Conservation (phyloP, 2,888 invertebrate genomes). For the Cantharis rustica region DNA sequence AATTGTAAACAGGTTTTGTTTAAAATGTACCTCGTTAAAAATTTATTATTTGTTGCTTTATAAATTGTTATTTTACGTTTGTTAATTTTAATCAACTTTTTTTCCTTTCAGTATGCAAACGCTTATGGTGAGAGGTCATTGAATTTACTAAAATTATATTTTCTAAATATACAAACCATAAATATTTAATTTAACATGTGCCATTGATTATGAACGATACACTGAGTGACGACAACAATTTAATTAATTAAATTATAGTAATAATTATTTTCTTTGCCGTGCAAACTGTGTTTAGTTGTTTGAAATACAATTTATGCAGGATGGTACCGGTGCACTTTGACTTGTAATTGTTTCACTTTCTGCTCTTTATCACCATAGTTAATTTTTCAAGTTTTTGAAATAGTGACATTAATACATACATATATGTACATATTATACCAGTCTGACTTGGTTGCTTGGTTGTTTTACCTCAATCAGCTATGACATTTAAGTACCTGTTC, state of each 20-base stretch:
- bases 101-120: background rate
- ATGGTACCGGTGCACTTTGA: background rate
- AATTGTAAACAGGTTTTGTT: conserved; percentile 2
- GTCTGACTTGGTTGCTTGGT: no score
- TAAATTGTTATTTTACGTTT: background rate
- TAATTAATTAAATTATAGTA: background rate
- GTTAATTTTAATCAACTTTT: background rate
- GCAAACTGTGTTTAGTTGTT: background rate
- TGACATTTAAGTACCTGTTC: no score
- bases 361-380: background rate
- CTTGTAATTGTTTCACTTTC: background rate
- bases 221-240: background rate
- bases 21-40: background rate
- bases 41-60: background rate
- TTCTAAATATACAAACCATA: conserved; percentile 3
- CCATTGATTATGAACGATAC: background rate
- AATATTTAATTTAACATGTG: conserved; percentile 1
- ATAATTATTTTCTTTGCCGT: background rate
- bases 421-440: no score
- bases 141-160: conserved; percentile 1
- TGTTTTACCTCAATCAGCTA: no score
- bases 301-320: background rate
- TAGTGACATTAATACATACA: no score
- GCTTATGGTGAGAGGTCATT: conserved; percentile 2
- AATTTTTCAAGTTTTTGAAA: no score